A percentile compares a stretch with the other conserved stretches of the same genome.
phyloP scores from a whole-genome alignment of 1,140 invertebrate species.

The Penaeus vannamei region DNA sequence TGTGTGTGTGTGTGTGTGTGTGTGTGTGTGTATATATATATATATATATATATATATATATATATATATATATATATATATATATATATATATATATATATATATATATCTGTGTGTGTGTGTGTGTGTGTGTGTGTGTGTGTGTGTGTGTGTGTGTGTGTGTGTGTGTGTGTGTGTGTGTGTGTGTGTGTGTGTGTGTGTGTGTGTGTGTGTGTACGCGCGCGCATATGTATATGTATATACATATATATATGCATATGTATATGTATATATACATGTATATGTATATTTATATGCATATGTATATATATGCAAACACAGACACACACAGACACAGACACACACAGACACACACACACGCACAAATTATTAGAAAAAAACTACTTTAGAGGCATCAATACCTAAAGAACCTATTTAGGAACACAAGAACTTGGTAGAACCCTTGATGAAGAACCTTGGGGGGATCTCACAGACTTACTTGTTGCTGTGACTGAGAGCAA shows the following conservation, averaged over 20 bases:
- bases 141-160: conserved; percentile 10
- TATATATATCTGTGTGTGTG: conserved; percentile 29
- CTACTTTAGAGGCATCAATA: background rate
- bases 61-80: conserved; percentile 34
- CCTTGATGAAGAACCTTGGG: no score
- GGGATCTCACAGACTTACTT: no score
- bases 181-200: conserved; percentile 14
- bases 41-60: conserved; percentile 29
- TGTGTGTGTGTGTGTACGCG: conserved; percentile 22
- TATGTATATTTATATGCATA: conserved; percentile 12
- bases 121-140: no score
- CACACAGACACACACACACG: background rate
- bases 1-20: background rate
- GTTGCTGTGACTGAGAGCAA: no score
- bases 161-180: conserved; percentile 22
- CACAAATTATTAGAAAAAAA: background rate
- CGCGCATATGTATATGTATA: background rate
- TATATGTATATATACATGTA: background rate
- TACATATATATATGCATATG: conserved; percentile 29
- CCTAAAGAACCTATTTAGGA: background rate
- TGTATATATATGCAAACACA: conserved; percentile 3
- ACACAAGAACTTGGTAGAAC: no score
- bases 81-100: conserved; percentile 35
- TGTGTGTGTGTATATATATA: conserved; percentile 17
- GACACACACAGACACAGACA: background rate